Base-by-base conservation (phyloP, 2,797 vertebrate genomes). In the Morelia viridis region DNA sequence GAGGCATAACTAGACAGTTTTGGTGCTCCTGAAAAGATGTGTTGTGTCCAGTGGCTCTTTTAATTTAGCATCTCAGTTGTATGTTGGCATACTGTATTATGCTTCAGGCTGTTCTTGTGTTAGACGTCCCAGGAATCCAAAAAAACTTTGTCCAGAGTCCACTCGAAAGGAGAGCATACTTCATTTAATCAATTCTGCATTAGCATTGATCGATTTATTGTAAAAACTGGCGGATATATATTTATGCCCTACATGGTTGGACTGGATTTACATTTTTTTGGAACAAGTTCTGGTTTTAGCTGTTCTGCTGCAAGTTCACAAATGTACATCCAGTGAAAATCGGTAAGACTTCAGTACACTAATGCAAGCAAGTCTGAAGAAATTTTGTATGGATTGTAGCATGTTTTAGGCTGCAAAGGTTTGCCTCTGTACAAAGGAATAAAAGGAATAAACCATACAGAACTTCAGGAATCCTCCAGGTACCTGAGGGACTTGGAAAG, bases 1-100 rank as follows among this genome's bases (percentile, higher is more conserved):
- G 95, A 96, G 96, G 94, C 89, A 89, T 97, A 98, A 97, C 95
- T 97, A 96, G 96, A 97, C 97, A 97, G 93, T 97, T 97, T 97
- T 94, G 92, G 94, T 94, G 94, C 94, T 94, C 92, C 94, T 13
- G 62, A 96, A 97, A 96, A 95, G 94, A 96, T 96, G 92, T 65
- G 85, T 96, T 94, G 94, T 94, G 95, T 96, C 93, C 95, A 87
- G 96, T 95, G 91, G 88, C 92, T 96, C 94, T 96, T 96, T 93
- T 96, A 96, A 96, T 97, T 97, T 96, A 91, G 94, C 96, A 96
- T 94, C 95, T 95, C 95, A 96, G 95, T 94, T 96, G 95, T 93
- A 97, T 56, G 65, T 91, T 96, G 96, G 92, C 91, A 95, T 91
- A 41, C 41, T 41, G 41, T 41, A 95, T 95, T 95, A 93, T 90